phyloP scores from a whole-genome alignment of 1,140 invertebrate species.

The Ceratina calcarata region DNA sequence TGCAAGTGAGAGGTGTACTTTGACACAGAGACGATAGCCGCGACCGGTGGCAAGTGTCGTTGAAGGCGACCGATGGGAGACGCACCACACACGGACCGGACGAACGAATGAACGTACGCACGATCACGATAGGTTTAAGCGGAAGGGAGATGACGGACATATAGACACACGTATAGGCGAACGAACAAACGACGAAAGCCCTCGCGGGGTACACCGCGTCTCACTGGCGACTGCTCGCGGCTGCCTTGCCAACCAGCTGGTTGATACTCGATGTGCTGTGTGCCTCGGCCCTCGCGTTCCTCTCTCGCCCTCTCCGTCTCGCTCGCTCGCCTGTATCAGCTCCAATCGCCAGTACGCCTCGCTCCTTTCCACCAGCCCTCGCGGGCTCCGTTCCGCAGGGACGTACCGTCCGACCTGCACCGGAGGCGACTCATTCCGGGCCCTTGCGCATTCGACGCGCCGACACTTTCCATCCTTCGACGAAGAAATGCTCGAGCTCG shows the following conservation, averaged over 20 bases:
- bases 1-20: constrained; percentile 38
- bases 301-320: constrained; percentile 54
- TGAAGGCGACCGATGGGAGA: constrained; percentile 53
- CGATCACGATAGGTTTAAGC: constrained; percentile 38
- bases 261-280: constrained; percentile 67
- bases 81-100: constrained; percentile 44
- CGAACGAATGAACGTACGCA: constrained; percentile 51
- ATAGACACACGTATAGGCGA: constrained; percentile 52
- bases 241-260: constrained; percentile 76
- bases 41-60: constrained; percentile 47
- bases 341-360: constrained; percentile 37
- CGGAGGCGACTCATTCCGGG: constrained; percentile 35
- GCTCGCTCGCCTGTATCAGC: constrained; percentile 22
- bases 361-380: constrained; percentile 47
- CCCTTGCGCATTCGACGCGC: neutral
- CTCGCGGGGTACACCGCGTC: constrained; percentile 75
- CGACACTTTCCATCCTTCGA: neutral
- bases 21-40: constrained; percentile 55
- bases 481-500: neutral
- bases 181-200: constrained; percentile 65
- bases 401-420: constrained; percentile 35
- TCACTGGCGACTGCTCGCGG: constrained; percentile 75
- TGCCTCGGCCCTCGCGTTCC: constrained; percentile 69
- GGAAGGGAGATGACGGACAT: constrained; percentile 51
- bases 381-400: constrained; percentile 46